A percentile compares a stretch with the other conserved stretches of the same genome.
phyloP scores from a whole-genome alignment of 1,140 invertebrate genomes.

The Pseudomyrmex gracilis region DNA sequence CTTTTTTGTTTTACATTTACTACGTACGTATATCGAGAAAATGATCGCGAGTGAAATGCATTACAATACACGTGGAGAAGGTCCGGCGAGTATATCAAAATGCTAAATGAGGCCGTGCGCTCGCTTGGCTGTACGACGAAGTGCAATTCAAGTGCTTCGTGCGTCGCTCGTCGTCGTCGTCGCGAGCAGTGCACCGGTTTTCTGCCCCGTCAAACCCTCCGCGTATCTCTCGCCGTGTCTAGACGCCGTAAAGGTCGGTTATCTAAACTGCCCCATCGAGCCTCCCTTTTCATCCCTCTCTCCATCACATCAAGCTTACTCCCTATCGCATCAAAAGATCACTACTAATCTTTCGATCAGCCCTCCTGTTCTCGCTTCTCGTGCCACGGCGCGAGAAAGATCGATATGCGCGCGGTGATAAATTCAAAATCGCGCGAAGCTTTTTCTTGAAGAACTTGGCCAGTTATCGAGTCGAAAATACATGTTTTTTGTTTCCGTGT shows the following conservation, averaged over 20 bases:
- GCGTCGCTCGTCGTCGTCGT: too few relatives aligned
- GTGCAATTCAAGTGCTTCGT: constrained; percentile 23
- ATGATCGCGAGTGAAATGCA: constrained; percentile 18
- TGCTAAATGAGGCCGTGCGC: constrained; percentile 25
- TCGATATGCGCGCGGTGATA: constrained; percentile 14
- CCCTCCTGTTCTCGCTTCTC: not conserved
- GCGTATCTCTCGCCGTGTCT: constrained; percentile 30
- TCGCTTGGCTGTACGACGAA: constrained; percentile 10
- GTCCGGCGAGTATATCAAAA: constrained; percentile 23
- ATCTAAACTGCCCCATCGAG: constrained; percentile 37
- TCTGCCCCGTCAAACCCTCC: constrained; percentile 18
- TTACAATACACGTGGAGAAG: not conserved
- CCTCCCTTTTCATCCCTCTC: constrained; percentile 3
- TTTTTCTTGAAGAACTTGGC: not conserved
- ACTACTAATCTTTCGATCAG: constrained; percentile 43
- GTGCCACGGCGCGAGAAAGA: not conserved
- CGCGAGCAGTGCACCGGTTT: too few relatives aligned
- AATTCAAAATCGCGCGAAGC: not conserved
- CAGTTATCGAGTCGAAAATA: not conserved
- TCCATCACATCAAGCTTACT: constrained; percentile 23
- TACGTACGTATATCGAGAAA: not conserved
- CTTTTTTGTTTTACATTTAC: too few relatives aligned
- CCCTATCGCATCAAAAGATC: constrained; percentile 39
- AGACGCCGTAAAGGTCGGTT: constrained; percentile 35
- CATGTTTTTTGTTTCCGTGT: constrained; percentile 8